A percentile compares a stretch with the other conserved stretches of the same genome.
These are phyloP conservation scores for Pseudomyrmex flavicornis DNA, from an alignment of 1,140 invertebrate species.

Conservation along the genomic window DNA sequence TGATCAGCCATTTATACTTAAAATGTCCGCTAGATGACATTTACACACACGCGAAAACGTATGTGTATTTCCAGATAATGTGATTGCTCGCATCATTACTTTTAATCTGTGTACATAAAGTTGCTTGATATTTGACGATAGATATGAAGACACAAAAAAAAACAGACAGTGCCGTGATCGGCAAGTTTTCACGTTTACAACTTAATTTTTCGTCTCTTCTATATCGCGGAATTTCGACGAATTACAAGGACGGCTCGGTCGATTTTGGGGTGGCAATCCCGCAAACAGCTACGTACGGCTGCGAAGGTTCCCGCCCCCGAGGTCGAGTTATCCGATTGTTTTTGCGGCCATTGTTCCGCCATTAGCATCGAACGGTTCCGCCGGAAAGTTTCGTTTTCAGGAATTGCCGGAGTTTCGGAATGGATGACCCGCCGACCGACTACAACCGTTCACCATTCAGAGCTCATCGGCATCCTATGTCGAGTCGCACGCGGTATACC, in stretches of 20 bases:
- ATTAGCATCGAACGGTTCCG: slow-evolving; percentile 70
- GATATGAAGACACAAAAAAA: not conserved
- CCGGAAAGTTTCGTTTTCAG: slow-evolving; percentile 68
- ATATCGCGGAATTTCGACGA: slow-evolving; percentile 34
- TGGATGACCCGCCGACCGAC: slow-evolving; percentile 43
- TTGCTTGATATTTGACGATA: not conserved
- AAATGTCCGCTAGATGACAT: not conserved
- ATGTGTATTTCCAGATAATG: not conserved
- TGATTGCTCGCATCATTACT: not conserved
- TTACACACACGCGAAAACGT: not conserved
- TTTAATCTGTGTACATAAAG: not conserved
- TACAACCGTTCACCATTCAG: slow-evolving; percentile 42
- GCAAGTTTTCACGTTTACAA: not conserved
- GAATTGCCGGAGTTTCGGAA: slow-evolving; percentile 64
- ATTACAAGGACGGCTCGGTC: slow-evolving; percentile 41
- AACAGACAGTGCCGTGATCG: not conserved
- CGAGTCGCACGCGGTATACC: slow-evolving; percentile 31
- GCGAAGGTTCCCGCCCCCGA: slow-evolving; percentile 50
- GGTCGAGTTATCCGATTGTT: slow-evolving; percentile 68
- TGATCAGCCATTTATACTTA: not conserved
- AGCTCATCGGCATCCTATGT: slow-evolving; percentile 37
- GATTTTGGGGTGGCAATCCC: slow-evolving; percentile 55
- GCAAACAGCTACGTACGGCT: slow-evolving; percentile 51
- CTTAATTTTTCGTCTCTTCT: slow-evolving; percentile 30
- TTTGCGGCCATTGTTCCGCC: slow-evolving; percentile 68